Conservation (phyloP, 2,888 invertebrate genomes). For the Campopleginae sp. region DNA sequence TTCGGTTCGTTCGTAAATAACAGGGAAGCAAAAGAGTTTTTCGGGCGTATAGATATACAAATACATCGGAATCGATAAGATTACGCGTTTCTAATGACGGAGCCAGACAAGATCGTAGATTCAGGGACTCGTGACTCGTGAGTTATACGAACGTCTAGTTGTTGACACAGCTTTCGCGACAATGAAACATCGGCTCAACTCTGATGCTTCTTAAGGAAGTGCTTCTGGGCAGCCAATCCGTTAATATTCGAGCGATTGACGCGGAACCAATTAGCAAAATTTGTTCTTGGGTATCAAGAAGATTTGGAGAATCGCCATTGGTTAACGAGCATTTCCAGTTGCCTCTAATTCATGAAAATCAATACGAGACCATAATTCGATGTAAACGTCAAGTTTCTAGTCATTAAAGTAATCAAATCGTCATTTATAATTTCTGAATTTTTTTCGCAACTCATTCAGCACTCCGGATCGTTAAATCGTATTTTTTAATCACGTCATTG, state of each 20-base stretch:
- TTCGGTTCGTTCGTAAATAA: not conserved
- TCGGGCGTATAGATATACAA: not conserved
- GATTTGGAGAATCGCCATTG: not conserved
- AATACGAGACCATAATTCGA: not conserved
- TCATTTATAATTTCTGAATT: not conserved
- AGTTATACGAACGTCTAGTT: not conserved
- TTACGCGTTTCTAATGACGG: slow-evolving; percentile 3
- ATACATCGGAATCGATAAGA: not conserved
- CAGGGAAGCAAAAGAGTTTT: not conserved
- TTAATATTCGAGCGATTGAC: not conserved
- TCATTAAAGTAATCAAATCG: not conserved
- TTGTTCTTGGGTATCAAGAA: not conserved
- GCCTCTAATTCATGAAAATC: not conserved
- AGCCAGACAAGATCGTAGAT: not conserved
- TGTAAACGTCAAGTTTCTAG: not conserved
- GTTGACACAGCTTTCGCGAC: not conserved
- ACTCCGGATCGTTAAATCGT: not conserved
- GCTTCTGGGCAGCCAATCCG: not conserved
- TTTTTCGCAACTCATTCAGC: not conserved
- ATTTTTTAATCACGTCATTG: not conserved
- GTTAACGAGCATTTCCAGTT: not conserved
- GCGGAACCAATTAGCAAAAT: not conserved
- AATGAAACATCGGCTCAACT: not conserved
- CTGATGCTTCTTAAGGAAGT: not conserved
- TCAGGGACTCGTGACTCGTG: slow-evolving; percentile 21